Base-by-base conservation (phyloP, 2,113 vertebrate species). In the Symphodus melops region DNA sequence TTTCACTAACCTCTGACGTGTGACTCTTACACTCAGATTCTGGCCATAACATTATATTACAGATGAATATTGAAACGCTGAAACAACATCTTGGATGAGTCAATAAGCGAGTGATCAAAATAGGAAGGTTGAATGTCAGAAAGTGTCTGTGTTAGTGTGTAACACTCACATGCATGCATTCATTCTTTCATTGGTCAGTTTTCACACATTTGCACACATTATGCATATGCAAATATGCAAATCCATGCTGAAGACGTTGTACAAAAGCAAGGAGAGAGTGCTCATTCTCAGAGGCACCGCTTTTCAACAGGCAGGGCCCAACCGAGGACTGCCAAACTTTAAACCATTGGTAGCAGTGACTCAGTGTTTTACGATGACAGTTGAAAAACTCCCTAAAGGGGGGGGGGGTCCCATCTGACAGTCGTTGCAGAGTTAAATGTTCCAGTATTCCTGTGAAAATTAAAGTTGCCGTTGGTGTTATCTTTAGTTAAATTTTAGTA, bases 1-100 rank as follows among this genome's bases (percentile, higher is more conserved):
- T 85, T 90, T 86, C 81, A 19, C 69, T 78, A 14, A 71, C 28
- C 52, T 82, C 70, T 75, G 62, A 74, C 46, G 63, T 57, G 70
- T 69, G 68, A 84, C 58, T 37, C 19, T 51, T 6, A 4, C 8
- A 28, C 20, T 19, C n/a, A 28, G 1, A 33, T 44, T 19, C 11
- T 23, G 28, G 1, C 11, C 8, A 51, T 77, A 33, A 72, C 78
- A 61, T 28, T 49, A 3, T 4, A 52, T 42, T n/a, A 46, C 6
- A 17, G 7, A 19, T 48, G 16, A 17, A 48, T 7, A 14, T 17
- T 48, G 19, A 4, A 48, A 19, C 14, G 11, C 28, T 2, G 4
- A 33, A 11, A 10, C 39, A 41, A 21, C 14, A 69, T 51, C 17
- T 21, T 46, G 23, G 16, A 19, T 70, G 39, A 77, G 19, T 74